Conservation (phyloP, 2,113 vertebrate species). For the Lepus europaeus region DNA sequence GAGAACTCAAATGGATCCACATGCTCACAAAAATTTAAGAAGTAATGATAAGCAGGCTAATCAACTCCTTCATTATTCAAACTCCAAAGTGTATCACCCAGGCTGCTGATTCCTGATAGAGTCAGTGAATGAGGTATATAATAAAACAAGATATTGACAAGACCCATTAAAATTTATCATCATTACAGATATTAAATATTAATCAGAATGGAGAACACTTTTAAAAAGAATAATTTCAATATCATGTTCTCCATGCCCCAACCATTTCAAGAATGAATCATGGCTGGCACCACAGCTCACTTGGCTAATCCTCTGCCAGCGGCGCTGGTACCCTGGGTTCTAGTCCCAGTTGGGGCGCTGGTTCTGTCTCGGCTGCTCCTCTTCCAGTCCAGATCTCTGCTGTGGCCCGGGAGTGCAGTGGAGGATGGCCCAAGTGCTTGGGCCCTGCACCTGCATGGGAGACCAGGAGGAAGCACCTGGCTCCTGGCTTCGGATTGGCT, state of each 20-base stretch:
- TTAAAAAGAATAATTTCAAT: not conserved
- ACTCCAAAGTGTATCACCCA: not conserved
- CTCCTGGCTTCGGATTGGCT: no score
- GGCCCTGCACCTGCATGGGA: no score
- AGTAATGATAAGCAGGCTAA: not conserved
- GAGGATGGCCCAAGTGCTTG: no score
- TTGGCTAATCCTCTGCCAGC: no score
- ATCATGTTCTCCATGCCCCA: not conserved
- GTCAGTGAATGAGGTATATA: not conserved
- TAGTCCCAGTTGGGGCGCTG: no score
- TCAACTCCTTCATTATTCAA: constrained; percentile 29
- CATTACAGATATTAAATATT: constrained; percentile 48
- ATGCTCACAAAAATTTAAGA: not conserved
- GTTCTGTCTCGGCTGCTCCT: no score
- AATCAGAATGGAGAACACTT: not conserved
- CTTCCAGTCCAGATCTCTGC: no score
- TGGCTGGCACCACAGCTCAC: no score
- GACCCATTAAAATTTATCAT: constrained; percentile 19
- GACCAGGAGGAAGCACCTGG: no score
- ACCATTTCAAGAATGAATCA: not conserved
- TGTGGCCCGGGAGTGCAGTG: no score
- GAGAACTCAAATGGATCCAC: not conserved
- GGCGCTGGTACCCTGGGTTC: no score
- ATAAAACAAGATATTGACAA: not conserved
- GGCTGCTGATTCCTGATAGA: not conserved